These are phyloP conservation scores for Hylaeus anthracinus DNA, from an alignment of 1,140 invertebrate species.

Conservation along the genomic window DNA sequence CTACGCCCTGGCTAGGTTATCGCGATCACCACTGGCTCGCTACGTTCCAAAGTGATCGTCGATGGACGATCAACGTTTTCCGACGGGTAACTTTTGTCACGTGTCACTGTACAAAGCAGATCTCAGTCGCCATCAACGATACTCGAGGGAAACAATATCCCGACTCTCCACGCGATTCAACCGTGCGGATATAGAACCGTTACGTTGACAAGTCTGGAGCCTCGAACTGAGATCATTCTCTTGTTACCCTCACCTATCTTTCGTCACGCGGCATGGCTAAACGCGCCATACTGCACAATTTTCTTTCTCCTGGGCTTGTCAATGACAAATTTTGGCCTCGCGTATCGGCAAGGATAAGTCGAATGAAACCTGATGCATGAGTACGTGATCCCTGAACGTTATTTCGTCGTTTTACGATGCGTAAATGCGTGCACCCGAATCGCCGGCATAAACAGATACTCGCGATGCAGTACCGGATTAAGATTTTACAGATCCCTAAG, in stretches of 20 bases:
- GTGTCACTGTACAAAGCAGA: neutral
- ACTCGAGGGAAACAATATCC: neutral
- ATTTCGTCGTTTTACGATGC: neutral
- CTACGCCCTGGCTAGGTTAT: slow-evolving; percentile 19
- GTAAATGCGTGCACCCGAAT: neutral
- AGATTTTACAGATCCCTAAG: too few relatives aligned
- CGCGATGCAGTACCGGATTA: too few relatives aligned
- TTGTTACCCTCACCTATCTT: slow-evolving; percentile 37
- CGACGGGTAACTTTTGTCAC: neutral
- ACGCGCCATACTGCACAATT: neutral
- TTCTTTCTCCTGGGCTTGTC: neutral
- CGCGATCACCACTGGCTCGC: slow-evolving; percentile 13
- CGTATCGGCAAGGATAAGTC: neutral
- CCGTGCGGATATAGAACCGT: slow-evolving; percentile 34
- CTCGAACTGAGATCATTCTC: slow-evolving; percentile 36
- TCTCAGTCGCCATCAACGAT: neutral
- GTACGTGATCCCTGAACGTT: neutral
- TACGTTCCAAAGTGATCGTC: neutral
- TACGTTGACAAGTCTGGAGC: slow-evolving; percentile 33
- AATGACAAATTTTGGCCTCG: neutral
- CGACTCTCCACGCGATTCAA: neutral
- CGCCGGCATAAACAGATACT: neutral
- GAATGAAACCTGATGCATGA: too few relatives aligned
- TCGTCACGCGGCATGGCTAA: slow-evolving; percentile 27
- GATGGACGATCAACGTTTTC: neutral